Evolutionary conservation across 2,113 vertebrate species (phyloP), one percentile per base, ranked within the genome.

Genomic region (Neotoma lepida): DNA sequence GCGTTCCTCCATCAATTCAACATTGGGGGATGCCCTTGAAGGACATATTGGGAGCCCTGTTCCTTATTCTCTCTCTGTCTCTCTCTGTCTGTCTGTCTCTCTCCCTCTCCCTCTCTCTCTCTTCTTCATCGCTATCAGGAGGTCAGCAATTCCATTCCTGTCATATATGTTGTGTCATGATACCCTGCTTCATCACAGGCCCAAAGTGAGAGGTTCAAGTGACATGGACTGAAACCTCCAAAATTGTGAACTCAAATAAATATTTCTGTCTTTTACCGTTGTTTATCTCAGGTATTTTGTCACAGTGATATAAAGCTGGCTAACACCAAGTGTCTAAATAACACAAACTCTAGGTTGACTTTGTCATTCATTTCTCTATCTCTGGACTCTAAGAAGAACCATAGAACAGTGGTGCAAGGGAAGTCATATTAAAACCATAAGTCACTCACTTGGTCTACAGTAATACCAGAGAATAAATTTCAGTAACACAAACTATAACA

Each of bases 341-440:
- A 86, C 24, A 93, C 88, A 92, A 95, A 10, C 68, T 95, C 10
- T 82, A 86, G 9, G 9, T 28, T 91, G 63, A 22, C 26, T 44
- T 80, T 94, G 44, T 2, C 51, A 96, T 86, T 94, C 63, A 68
- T 91, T 86, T 94, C 28, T 78, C 71, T 33, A 85, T 20, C 4
- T 51, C 24, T 86, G 70, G 28, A 96, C 28, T 94, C 20, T 35
- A 80, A 84, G 88, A 91, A 85, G 30, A 70, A 28, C 13, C 33
- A 77, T n/a, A 94, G 30, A 82, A 86, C 24, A 78, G 15, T 10
- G 44, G 87, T 58, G 33, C 41, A 94, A 85, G 86, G 39, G 87
- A 92, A 17, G 33, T 10, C 49, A 90, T 86, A 74, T 63, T 84
- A 91, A 89, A 94, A 91, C 13, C 28, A 87, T 46, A 94, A 30